Conservation (phyloP, 2,113 vertebrate species). For the Regulus satrapa region DNA sequence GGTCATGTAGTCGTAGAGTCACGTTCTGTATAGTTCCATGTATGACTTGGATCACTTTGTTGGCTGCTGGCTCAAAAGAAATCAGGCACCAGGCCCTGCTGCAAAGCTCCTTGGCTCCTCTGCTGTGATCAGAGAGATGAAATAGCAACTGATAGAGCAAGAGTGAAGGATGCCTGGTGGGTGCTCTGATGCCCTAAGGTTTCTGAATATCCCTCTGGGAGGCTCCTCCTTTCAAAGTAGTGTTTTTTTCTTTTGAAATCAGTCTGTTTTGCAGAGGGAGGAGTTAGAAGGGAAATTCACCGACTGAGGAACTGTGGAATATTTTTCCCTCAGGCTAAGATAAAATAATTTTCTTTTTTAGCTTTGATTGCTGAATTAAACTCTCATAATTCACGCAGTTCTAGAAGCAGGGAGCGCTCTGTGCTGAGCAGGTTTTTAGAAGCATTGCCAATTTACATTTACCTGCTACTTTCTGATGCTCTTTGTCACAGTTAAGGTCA, state of each 20-base stretch:
- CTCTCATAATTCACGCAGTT: background rate
- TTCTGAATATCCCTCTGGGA: background rate
- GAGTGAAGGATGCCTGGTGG: background rate
- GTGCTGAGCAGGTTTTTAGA: background rate
- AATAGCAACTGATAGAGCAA: background rate
- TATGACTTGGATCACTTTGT: background rate
- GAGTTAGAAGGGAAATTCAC: background rate
- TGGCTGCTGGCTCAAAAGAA: background rate
- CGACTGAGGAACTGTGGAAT: background rate
- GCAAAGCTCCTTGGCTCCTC: background rate
- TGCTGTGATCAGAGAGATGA: background rate
- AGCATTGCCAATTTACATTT: background rate
- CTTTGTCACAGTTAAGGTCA: background rate
- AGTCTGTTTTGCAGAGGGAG: background rate
- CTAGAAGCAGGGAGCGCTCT: background rate
- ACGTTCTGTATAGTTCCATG: background rate
- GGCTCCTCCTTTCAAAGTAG: background rate
- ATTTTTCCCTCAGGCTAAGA: background rate
- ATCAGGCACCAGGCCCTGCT: background rate
- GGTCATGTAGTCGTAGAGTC: background rate
- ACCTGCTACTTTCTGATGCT: background rate
- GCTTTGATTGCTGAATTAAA: background rate
- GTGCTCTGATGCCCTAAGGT: background rate
- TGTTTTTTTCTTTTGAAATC: background rate
- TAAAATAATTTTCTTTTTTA: background rate